A percentile compares a stretch with the other conserved stretches of the same genome.
phyloP scores from a whole-genome alignment of 2,888 invertebrate species.

The Torymus tubicola region DNA sequence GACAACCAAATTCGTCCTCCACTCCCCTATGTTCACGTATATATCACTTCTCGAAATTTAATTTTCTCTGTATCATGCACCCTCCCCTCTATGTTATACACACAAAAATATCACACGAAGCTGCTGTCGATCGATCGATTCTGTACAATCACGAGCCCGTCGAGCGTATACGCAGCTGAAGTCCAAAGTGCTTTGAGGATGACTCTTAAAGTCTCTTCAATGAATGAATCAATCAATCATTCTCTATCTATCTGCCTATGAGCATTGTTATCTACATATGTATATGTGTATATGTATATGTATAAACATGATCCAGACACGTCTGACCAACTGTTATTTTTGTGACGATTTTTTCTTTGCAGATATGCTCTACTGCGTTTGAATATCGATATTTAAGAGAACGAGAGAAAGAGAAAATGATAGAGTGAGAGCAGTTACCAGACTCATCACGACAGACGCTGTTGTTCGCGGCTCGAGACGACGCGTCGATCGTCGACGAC shows the following conservation, averaged over 20 bases:
- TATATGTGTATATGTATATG: too few species aligned
- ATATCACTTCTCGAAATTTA: too few species aligned
- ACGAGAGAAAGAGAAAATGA: too few species aligned
- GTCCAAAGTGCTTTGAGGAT: not conserved
- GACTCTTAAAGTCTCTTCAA: too few species aligned
- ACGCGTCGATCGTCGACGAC: slow-evolving; percentile 32
- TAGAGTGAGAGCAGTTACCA: slow-evolving; percentile 64
- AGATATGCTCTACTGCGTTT: slow-evolving; percentile 69
- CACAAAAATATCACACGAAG: slow-evolving; percentile 28
- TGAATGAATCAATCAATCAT: too few species aligned
- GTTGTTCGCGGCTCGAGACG: slow-evolving; percentile 13
- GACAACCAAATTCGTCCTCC: slow-evolving; percentile 27
- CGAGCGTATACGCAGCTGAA: not conserved
- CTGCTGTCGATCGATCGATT: slow-evolving; percentile 29
- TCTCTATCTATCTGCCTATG: too few species aligned
- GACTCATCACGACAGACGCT: slow-evolving; percentile 46
- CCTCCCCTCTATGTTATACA: not conserved
- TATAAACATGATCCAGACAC: too few species aligned
- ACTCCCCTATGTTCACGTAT: too few species aligned
- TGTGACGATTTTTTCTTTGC: slow-evolving; percentile 57
- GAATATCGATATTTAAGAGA: slow-evolving; percentile 67
- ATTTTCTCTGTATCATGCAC: too few species aligned
- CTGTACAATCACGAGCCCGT: slow-evolving; percentile 6
- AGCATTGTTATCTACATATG: not conserved
- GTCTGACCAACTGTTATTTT: too few species aligned